These are phyloP conservation scores for Chelonus insularis DNA, from an alignment of 1,140 invertebrate genomes.

Conservation along the genomic window DNA sequence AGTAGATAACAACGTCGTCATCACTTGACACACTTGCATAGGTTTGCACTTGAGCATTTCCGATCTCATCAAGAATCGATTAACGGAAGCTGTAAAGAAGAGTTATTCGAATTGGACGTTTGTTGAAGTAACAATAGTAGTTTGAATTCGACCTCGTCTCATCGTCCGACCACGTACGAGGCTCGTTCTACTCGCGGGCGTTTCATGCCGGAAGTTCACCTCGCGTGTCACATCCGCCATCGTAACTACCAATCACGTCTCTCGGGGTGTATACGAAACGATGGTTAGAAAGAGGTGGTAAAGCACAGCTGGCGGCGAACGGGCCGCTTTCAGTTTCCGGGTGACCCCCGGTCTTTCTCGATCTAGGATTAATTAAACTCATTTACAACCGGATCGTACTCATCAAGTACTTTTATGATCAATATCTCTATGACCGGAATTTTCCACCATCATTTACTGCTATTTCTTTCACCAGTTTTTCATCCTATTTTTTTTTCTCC, in stretches of 20 bases:
- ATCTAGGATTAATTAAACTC: conserved; percentile 36
- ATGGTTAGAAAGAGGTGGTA: conserved; percentile 8
- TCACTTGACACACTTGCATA: neutral
- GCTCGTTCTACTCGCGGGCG: conserved; percentile 21
- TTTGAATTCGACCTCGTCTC: conserved; percentile 25
- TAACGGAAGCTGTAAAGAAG: conserved; percentile 4
- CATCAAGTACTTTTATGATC: conserved; percentile 22
- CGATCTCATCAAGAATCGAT: conserved; percentile 1
- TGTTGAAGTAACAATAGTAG: neutral
- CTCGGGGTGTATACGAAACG: conserved; percentile 6
- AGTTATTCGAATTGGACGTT: conserved; percentile 19
- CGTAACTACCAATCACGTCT: conserved; percentile 40
- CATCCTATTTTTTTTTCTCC: neutral
- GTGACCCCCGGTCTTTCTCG: conserved; percentile 24
- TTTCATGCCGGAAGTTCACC: conserved; percentile 37
- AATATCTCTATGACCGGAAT: conserved; percentile 34
- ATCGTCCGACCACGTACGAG: conserved; percentile 18
- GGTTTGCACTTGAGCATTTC: neutral
- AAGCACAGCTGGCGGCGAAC: conserved; percentile 22
- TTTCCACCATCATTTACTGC: conserved; percentile 16
- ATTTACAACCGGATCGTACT: conserved; percentile 26
- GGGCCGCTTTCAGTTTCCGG: conserved; percentile 32
- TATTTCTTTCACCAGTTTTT: conserved; percentile 10
- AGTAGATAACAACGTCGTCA: too few species aligned
- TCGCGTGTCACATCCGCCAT: conserved; percentile 37